These are phyloP conservation scores for Gopherus flavomarginatus DNA, from an alignment of 2,113 vertebrate genomes.

Conservation along the genomic window DNA sequence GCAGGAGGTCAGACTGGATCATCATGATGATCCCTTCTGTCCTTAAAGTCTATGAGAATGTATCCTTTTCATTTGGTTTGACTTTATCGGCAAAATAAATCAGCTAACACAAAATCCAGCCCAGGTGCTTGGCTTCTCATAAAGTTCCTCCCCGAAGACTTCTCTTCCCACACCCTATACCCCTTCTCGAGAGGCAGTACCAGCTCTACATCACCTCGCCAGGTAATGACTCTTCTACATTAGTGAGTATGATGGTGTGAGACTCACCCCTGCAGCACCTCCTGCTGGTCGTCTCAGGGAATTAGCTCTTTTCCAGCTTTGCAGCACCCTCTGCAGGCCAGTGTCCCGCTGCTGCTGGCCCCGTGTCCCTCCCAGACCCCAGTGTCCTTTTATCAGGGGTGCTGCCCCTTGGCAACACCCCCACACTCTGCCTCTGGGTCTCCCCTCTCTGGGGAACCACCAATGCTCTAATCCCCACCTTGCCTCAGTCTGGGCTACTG, in stretches of 20 bases:
- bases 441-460: no score
- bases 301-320: no score
- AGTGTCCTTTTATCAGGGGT: no score
- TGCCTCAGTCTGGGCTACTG: no score
- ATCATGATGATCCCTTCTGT: neutral
- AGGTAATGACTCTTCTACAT: neutral
- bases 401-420: no score
- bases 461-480: no score
- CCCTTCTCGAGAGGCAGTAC: neutral
- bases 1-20: neutral
- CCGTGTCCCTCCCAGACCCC: no score
- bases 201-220: accelerated
- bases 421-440: no score
- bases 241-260: neutral
- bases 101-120: neutral
- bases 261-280: no score
- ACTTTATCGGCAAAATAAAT: neutral
- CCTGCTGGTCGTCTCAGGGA: no score
- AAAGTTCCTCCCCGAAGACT: neutral
- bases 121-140: neutral
- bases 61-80: neutral
- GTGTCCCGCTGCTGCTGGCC: no score
- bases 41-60: neutral
- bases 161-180: neutral
- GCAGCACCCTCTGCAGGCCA: no score